Evolutionary conservation across 2,113 vertebrate species (phyloP), one percentile per base, ranked within the genome.

Genomic region (Tragulus kanchil): DNA sequence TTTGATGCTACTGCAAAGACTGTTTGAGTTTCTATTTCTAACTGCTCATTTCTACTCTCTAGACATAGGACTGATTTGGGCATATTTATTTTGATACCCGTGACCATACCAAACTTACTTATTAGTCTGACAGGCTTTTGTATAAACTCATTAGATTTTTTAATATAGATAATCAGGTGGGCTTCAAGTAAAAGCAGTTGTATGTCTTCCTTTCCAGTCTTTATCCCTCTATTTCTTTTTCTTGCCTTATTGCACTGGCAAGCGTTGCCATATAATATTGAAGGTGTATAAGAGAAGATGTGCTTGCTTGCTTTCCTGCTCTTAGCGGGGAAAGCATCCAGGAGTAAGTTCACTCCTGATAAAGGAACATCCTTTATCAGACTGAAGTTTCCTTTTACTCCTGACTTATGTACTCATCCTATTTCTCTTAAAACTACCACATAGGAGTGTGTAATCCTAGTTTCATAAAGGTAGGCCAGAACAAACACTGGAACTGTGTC

Each of bases 211-310:
- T 85, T 90, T 62, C 12, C 31, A 13, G 36, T 36, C 23, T 13
- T 28, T 10, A 2, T 23, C 3, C 64, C 36, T 54, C 9, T 23
- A 16, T 45, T 93, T 78, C 85, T 52, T 85, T 62, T 50, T 89
- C 90, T 50, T 56, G 28, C 81, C 75, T 45, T 50, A n/a, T 2
- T 23, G 15, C 17, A 6, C 15, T 3, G 65, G 88, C 50, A 1
- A 58, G 19, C 10, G 28, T 31, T 31, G 28, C 65, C 8, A 50
- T 2, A 11, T 3, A 14, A 7, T 1, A 13, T 4, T 8, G 25
- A 58, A 23, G 28, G 12, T 4, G 31, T 15, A 6, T 15, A 7
- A n/a, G 1, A 75, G 52, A 28, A 17, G 25, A 45, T 0, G 0
- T 3, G 17, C 67, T 10, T 1, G 2, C 21, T 21, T 25, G 26